These are phyloP conservation scores for Calypte anna DNA, from an alignment of 2,113 vertebrate species.

Conservation along the genomic window DNA sequence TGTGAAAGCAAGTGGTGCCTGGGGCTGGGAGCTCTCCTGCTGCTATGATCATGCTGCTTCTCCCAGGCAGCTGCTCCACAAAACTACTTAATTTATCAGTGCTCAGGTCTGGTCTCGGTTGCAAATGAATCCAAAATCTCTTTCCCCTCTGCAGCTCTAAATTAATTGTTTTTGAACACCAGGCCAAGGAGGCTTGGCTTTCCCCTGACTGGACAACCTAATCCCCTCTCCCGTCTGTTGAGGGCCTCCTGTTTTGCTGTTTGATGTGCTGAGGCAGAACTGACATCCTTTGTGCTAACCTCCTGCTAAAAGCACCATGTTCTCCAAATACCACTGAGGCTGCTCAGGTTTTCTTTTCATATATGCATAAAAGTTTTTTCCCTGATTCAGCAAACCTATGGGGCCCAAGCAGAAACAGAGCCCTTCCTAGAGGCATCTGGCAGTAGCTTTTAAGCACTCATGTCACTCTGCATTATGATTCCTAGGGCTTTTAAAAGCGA, in stretches of 20 bases:
- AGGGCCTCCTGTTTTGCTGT: neutral
- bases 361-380: neutral
- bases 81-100: neutral
- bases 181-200: neutral
- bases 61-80: neutral
- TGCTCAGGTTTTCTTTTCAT: neutral
- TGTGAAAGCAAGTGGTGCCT: neutral
- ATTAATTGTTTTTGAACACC: neutral
- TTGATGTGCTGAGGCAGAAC: neutral
- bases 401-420: neutral
- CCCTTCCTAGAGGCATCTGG: neutral
- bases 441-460: neutral
- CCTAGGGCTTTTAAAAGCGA: neutral
- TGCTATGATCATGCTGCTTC: accelerated
- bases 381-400: neutral
- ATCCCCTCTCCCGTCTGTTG: neutral
- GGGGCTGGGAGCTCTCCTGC: neutral
- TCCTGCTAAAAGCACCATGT: accelerated
- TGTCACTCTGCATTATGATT: neutral
- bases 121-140: neutral
- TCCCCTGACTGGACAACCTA: neutral
- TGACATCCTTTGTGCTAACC: neutral
- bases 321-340: accelerated
- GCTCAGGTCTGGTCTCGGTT: neutral
- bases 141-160: neutral